A percentile compares a stretch with the other conserved stretches of the same genome.
Conservation (phyloP, 2,797 vertebrate genomes). For the Fistularia tabacaria region DNA sequence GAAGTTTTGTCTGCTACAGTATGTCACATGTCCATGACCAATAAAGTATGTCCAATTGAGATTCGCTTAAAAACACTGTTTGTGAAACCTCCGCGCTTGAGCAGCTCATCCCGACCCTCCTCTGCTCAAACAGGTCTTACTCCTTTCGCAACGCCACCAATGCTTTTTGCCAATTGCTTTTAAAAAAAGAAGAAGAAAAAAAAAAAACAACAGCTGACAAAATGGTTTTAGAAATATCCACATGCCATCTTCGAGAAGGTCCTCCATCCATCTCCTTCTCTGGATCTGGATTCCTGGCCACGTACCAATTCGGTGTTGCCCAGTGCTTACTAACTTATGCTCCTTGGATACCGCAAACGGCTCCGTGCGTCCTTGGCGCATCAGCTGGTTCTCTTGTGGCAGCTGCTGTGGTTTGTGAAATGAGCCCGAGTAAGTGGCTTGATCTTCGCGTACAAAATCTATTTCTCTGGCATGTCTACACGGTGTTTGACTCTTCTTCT, state of each 20-base stretch:
- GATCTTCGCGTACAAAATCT: background rate
- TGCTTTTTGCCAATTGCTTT: background rate
- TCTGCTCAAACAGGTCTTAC: background rate
- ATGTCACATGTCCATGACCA: conserved; percentile 53
- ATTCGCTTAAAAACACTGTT: conserved; percentile 23
- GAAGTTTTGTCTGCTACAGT: background rate
- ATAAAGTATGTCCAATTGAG: conserved; percentile 50
- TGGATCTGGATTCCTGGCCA: conserved; percentile 86
- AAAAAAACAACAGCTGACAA: conserved; percentile 1
- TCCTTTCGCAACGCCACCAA: background rate
- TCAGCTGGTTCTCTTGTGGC: conserved; percentile 87
- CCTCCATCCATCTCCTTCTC: conserved; percentile 76
- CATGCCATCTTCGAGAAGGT: conserved; percentile 20
- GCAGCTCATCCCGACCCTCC: background rate
- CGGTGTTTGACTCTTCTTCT: conserved; percentile 1
- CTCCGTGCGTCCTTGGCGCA: conserved; percentile 80
- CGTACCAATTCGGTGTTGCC: conserved; percentile 86
- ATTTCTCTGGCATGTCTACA: background rate
- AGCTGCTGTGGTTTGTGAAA: conserved; percentile 78
- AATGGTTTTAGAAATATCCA: conserved; percentile 49
- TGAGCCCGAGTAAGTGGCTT: conserved; percentile 60
- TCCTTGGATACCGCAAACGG: conserved; percentile 74
- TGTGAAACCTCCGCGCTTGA: background rate
- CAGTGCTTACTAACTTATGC: conserved; percentile 80
- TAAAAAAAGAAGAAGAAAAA: background rate